A percentile compares a stretch with the other conserved stretches of the same genome.
Evolutionary conservation across 1,140 invertebrate genomes (phyloP).

Genomic region (Lasioglossum baleicum): DNA sequence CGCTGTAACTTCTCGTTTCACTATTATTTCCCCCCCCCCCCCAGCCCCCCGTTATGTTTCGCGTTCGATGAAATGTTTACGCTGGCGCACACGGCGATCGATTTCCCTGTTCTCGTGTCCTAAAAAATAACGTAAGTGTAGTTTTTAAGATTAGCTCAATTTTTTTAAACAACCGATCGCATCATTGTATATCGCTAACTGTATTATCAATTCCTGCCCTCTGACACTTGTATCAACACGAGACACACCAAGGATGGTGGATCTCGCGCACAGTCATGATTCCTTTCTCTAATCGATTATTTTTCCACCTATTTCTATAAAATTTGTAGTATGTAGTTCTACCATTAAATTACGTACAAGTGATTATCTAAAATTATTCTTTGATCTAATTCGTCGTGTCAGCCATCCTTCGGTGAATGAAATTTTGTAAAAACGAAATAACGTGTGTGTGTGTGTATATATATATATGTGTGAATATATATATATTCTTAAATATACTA

Average conservation of each 20-base stretch:
- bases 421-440: conserved; percentile 68
- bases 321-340: neutral
- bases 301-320: neutral
- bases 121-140: conserved; percentile 61
- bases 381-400: conserved; percentile 15
- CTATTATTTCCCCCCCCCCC: neutral
- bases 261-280: conserved; percentile 4
- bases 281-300: conserved; percentile 4
- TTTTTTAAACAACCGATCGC: conserved; percentile 69
- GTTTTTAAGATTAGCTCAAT: conserved; percentile 76
- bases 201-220: conserved; percentile 59
- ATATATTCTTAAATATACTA: too few relatives aligned
- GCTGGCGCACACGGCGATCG: conserved; percentile 44
- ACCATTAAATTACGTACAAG: too few relatives aligned
- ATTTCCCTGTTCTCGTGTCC: conserved; percentile 48
- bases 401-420: conserved; percentile 56
- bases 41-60: conserved; percentile 5
- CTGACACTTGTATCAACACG: conserved; percentile 56
- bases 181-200: conserved; percentile 73
- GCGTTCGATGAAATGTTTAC: conserved; percentile 34
- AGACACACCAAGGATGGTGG: conserved; percentile 38
- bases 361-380: too few relatives aligned
- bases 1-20: conserved; percentile 7
- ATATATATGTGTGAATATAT: too few relatives aligned
- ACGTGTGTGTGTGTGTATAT: conserved; percentile 21